Conservation (phyloP, 2,888 invertebrate species). For the Spodoptera picta region DNA sequence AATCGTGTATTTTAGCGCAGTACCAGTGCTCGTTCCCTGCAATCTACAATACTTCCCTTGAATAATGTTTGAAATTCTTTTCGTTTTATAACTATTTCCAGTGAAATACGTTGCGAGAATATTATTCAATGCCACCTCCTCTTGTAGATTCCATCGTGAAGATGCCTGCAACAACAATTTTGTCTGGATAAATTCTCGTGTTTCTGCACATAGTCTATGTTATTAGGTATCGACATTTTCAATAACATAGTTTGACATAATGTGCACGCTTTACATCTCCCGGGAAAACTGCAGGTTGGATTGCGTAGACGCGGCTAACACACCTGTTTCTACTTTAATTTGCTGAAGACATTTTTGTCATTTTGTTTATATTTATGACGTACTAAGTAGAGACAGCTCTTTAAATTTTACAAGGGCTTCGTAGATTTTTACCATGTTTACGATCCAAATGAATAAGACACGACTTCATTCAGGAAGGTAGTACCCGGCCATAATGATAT, state of each 20-base stretch:
- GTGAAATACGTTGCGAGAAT: slow-evolving; percentile 33
- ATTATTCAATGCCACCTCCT: slow-evolving; percentile 49
- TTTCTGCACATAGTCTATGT: slow-evolving; percentile 20
- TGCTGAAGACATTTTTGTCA: no score
- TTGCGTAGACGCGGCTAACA: no score
- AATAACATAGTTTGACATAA: slow-evolving; percentile 1
- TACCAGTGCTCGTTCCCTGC: slow-evolving; percentile 34
- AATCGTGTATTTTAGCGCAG: slow-evolving; percentile 55
- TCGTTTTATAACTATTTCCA: slow-evolving; percentile 34
- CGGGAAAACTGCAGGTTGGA: no score
- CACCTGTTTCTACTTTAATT: no score
- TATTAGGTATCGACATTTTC: slow-evolving; percentile 19
- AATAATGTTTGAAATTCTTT: slow-evolving; percentile 41
- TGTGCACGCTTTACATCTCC: neutral
- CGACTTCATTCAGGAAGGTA: neutral
- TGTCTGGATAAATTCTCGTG: slow-evolving; percentile 13
- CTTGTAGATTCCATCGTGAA: slow-evolving; percentile 30
- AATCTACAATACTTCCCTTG: slow-evolving; percentile 18
- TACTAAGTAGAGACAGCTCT: no score
- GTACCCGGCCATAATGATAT: slow-evolving; percentile 4
- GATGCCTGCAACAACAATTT: slow-evolving; percentile 18
- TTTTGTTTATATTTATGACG: no score
- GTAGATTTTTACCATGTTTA: neutral
- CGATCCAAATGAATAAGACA: neutral
- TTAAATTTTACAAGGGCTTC: no score